Evolutionary conservation across 2,888 invertebrate genomes (phyloP).

Genomic region (Drosophila falleni): DNA sequence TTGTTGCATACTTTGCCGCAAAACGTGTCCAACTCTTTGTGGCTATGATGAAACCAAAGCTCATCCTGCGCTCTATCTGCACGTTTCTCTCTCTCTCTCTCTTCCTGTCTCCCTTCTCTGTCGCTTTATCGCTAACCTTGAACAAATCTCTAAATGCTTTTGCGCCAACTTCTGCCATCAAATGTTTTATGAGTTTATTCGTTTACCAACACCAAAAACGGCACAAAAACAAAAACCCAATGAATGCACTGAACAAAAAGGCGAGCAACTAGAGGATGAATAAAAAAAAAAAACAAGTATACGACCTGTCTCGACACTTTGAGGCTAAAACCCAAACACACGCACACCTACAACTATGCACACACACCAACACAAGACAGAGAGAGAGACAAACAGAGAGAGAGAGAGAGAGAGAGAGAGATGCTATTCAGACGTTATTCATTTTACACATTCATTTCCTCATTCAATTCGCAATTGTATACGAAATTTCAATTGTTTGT

Average conservation of each 20-base stretch:
- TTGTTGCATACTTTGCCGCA: constrained; percentile 54
- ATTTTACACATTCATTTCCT: constrained; percentile 82
- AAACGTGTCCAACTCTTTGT: constrained; percentile 1
- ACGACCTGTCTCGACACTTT: constrained; percentile 73
- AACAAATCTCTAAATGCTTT: constrained; percentile 55
- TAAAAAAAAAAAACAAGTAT: constrained; percentile 59
- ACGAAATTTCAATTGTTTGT: constrained; percentile 81
- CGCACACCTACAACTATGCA: constrained; percentile 5
- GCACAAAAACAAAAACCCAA: constrained; percentile 25
- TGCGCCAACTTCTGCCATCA: constrained; percentile 48
- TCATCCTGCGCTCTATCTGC: neutral
- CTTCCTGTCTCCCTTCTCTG: neutral
- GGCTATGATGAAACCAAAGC: neutral
- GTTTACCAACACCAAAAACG: constrained; percentile 64
- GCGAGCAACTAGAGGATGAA: constrained; percentile 7
- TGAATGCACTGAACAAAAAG: constrained; percentile 38
- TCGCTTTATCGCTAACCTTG: constrained; percentile 33
- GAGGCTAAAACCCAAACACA: constrained; percentile 36
- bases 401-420: constrained; percentile 9
- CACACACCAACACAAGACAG: neutral
- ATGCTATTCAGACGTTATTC: constrained; percentile 78
- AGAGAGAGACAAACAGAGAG: constrained; percentile 5
- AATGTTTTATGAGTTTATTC: constrained; percentile 68
- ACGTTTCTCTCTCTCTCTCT: neutral
- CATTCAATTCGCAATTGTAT: constrained; percentile 82